Evolutionary conservation across 2,888 invertebrate genomes (phyloP), one percentile per base, ranked within the genome.

Genomic region (Agrilus cyanescens): DNA sequence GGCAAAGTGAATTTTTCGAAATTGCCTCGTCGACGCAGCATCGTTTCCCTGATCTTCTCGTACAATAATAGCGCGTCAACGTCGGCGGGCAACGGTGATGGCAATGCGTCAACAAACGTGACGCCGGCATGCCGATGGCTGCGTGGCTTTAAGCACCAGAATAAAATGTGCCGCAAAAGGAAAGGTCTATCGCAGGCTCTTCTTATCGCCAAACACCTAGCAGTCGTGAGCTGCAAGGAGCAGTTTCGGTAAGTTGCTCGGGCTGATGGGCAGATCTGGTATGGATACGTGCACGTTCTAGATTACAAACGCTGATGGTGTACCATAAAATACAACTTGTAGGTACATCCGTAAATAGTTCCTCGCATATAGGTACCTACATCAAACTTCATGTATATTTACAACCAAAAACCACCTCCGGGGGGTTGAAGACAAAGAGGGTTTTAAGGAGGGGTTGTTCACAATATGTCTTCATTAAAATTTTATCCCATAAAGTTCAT

Each of bases 141-240:
- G 51, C 71, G 68, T 45, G 70, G 76, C 12, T 71, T 78, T 1
- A 72, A 72, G 41, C 71, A 75, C 13, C 80, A 81, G 62, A 70
- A 72, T 43, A 77, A 74, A 62, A 72, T 78, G 57, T 82, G 82
- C 53, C 69, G 70, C 44, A 70, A 73, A 45, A 75, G 76, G 52
- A 70, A 68, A 12, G 77, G 76, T 1, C 61, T 82, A 25, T 63
- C 68, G 6, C 70, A 68, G 37, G 48, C 62, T 6, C 45, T 67
- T 31, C 49, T 58, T 30, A 52, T 55, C 38, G 78, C 80, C 0
- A 74, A 74, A 44, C 66, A 72, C 6, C 68, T 80, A 56, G 77
- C 80, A 0, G 70, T 78, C 31, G 60, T 61, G 1, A 72, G 77
- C 32, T 82, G 82, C 54, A 75, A 77, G 56, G 73, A 76, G 50